Percentiles rank a stretch among this genome's conserved stretches.
Conservation (phyloP, 1,140 invertebrate species). For the Drosophila suzukii region DNA sequence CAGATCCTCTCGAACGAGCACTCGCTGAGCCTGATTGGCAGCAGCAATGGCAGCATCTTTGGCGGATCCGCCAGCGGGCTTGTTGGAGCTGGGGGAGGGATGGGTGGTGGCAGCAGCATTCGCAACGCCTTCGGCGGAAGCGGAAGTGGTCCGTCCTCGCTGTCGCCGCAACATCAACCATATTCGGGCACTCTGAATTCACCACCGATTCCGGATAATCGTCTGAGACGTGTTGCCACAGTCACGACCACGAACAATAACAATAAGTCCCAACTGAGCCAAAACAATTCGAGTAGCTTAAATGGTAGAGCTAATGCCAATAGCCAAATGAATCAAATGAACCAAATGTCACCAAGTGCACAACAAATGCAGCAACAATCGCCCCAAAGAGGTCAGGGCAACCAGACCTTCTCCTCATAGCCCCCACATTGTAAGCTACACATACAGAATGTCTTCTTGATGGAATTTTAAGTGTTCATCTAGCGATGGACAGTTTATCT, state of each 20-base stretch:
- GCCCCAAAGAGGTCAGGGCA: slow-evolving; percentile 45
- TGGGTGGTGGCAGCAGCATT: slow-evolving; percentile 56
- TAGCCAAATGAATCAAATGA: slow-evolving; percentile 56
- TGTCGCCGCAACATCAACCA: slow-evolving; percentile 54
- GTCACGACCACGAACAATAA: slow-evolving; percentile 73
- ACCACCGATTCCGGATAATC: slow-evolving; percentile 78
- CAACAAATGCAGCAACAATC: slow-evolving; percentile 54
- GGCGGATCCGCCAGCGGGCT: slow-evolving; percentile 41
- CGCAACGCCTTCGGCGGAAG: slow-evolving; percentile 65
- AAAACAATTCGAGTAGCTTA: slow-evolving; percentile 66
- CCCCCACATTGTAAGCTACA: slow-evolving; percentile 48
- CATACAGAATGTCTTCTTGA: slow-evolving; percentile 73
- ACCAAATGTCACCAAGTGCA: slow-evolving; percentile 37
- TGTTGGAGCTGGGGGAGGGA: slow-evolving; percentile 12
- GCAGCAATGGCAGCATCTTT: slow-evolving; percentile 74
- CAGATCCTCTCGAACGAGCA: slow-evolving; percentile 73
- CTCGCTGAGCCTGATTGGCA: slow-evolving; percentile 69
- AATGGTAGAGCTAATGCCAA: slow-evolving; percentile 35
- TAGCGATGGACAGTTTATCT: slow-evolving; percentile 38
- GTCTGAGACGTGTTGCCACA: slow-evolving; percentile 75
- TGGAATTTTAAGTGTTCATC: slow-evolving; percentile 63
- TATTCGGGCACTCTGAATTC: slow-evolving; percentile 68
- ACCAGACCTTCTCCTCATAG: slow-evolving; percentile 65
- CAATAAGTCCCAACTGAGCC: slow-evolving; percentile 71
- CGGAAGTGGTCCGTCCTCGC: slow-evolving; percentile 62